phyloP scores from a whole-genome alignment of 2,888 invertebrate species.

The Lepeophtheirus nordmannii region DNA sequence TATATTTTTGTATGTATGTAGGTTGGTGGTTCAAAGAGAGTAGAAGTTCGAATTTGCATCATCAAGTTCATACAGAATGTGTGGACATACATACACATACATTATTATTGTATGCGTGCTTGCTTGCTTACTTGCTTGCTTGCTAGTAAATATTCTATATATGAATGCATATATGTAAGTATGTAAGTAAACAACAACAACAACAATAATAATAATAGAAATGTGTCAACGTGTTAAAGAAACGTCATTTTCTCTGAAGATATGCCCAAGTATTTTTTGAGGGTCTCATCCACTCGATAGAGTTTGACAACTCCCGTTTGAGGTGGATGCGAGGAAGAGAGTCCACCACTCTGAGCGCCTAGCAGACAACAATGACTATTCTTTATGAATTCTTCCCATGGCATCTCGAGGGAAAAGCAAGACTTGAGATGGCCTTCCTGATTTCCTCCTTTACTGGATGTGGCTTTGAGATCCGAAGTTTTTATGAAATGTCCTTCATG shows the following conservation, averaged over 20 bases:
- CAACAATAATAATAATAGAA: no score
- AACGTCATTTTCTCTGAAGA: neutral
- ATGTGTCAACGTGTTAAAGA: no score
- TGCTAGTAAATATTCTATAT: no score
- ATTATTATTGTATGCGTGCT: no score
- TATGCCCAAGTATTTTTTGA: slow-evolving; percentile 7
- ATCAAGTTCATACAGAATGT: no score
- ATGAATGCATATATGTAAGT: no score
- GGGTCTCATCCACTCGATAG: neutral
- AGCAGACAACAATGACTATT: slow-evolving; percentile 9
- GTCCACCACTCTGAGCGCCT: neutral
- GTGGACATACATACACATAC: no score
- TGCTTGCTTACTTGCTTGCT: no score
- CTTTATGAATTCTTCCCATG: slow-evolving; percentile 15
- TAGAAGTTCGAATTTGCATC: no score
- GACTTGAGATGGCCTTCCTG: neutral
- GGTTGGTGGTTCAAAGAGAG: no score
- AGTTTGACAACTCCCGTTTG: slow-evolving; percentile 3
- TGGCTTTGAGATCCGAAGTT: slow-evolving; percentile 8
- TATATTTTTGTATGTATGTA: no score
- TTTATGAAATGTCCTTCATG: slow-evolving; percentile 18
- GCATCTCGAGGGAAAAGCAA: neutral
- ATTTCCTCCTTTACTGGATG: neutral
- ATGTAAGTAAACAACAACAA: no score
- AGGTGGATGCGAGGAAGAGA: neutral